These are phyloP conservation scores for Nipponia nippon DNA, from an alignment of 2,113 vertebrate species.

Conservation along the genomic window DNA sequence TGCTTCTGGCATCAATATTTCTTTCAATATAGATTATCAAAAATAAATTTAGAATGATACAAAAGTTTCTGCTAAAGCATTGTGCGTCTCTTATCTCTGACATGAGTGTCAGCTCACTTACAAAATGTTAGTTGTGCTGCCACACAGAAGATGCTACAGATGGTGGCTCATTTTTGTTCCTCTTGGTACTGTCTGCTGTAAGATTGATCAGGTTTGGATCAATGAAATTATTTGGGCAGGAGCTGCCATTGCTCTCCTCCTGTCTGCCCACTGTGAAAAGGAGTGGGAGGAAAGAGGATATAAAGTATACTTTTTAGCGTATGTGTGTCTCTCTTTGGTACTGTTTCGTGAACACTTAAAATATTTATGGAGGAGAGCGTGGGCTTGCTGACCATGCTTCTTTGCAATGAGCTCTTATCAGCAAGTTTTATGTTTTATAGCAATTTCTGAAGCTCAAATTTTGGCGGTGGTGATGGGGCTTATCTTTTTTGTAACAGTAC, in stretches of 20 bases:
- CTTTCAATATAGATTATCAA: neutral
- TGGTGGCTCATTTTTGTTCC: constrained; percentile 6
- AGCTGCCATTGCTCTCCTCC: neutral
- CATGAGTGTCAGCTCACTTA: neutral
- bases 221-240: constrained; percentile 1
- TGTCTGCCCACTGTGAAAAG: constrained; percentile 8
- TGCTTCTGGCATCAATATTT: neutral
- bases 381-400: neutral
- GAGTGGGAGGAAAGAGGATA: neutral
- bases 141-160: constrained; percentile 20
- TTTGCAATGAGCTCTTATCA: neutral
- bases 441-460: neutral
- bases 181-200: constrained; percentile 1
- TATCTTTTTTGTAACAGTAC: neutral
- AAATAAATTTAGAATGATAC: neutral
- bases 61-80: neutral
- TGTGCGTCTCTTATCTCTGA: neutral
- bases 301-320: neutral
- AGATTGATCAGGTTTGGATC: constrained; percentile 36
- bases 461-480: neutral
- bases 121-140: neutral
- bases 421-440: neutral
- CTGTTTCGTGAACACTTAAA: neutral
- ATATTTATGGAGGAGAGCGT: neutral
- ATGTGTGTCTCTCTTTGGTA: neutral